These are phyloP conservation scores for Armadillidium nasatum DNA, from an alignment of 1,140 invertebrate genomes.

Conservation along the genomic window DNA sequence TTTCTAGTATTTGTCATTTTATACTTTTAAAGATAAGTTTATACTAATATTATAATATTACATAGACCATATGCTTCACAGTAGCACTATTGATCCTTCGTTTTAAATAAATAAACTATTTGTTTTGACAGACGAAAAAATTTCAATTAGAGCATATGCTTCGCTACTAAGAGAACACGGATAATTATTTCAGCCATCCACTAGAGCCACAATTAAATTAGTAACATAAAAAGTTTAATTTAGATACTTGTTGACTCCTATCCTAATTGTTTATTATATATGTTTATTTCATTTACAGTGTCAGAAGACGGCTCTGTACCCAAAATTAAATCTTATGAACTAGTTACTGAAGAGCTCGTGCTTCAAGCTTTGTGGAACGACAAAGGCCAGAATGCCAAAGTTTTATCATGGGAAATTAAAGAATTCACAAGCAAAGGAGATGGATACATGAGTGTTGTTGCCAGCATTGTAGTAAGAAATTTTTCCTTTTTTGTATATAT, in stretches of 20 bases:
- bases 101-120: too few relatives aligned
- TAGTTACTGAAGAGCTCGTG: slow-evolving; percentile 4
- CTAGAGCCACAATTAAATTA: neutral
- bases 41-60: too few relatives aligned
- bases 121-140: too few relatives aligned
- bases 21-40: too few relatives aligned
- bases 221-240: neutral
- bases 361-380: neutral
- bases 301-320: neutral
- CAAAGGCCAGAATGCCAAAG: slow-evolving; percentile 8
- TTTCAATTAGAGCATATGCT: too few relatives aligned
- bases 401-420: slow-evolving; percentile 19
- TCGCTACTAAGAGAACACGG: too few relatives aligned
- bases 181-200: too few relatives aligned
- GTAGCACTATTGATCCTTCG: neutral
- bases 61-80: too few relatives aligned
- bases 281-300: neutral
- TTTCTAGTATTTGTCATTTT: too few relatives aligned
- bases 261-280: neutral
- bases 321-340: neutral
- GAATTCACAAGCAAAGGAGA: slow-evolving; percentile 32
- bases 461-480: neutral
- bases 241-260: neutral
- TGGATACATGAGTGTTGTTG: slow-evolving; percentile 25
- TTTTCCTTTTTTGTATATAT: too few relatives aligned